phyloP scores from a whole-genome alignment of 2,797 vertebrate species.

The Streptopelia turtur region DNA sequence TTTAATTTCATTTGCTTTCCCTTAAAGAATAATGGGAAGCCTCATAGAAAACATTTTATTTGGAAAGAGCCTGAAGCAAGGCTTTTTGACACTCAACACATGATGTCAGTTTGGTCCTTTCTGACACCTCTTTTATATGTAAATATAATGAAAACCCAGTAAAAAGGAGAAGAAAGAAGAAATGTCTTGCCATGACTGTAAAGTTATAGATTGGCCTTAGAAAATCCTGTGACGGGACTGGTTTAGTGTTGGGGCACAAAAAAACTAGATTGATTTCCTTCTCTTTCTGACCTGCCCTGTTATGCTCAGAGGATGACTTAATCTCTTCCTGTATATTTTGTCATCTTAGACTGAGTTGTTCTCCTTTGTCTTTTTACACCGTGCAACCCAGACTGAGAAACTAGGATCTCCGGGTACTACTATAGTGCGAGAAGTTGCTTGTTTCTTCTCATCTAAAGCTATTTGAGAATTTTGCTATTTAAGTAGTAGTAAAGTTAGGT shows the following conservation, averaged over 20 bases:
- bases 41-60: not conserved
- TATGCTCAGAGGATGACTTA: not conserved
- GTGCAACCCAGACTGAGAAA: not conserved
- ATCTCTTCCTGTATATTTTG: not conserved
- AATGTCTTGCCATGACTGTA: not conserved
- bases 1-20: not conserved
- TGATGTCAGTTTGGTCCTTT: not conserved
- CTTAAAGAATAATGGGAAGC: slow-evolving; percentile 5
- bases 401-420: not conserved
- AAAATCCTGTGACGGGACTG: not conserved
- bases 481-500: not conserved
- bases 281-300: not conserved
- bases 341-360: not conserved
- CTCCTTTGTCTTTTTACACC: not conserved
- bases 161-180: not conserved
- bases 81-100: not conserved
- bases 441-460: not conserved
- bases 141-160: not conserved
- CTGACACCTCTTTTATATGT: not conserved
- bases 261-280: not conserved
- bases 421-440: not conserved
- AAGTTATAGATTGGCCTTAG: not conserved
- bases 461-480: not conserved
- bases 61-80: slow-evolving; percentile 19
- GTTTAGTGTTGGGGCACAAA: not conserved